A percentile compares a stretch with the other conserved stretches of the same genome.
phyloP scores from a whole-genome alignment of 2,797 vertebrate species.

The Sebastes itinus region DNA sequence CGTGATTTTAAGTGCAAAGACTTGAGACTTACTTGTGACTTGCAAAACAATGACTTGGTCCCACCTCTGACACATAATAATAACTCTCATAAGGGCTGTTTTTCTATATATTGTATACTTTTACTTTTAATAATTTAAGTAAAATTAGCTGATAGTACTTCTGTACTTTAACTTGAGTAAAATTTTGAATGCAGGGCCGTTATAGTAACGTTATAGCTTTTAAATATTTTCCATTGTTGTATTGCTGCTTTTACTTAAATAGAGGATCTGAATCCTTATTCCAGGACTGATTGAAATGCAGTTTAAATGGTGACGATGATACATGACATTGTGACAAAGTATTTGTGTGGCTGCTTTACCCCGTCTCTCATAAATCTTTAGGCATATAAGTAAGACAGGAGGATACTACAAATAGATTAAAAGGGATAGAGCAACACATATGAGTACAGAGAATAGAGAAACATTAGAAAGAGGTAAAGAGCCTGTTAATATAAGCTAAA shows the following conservation, averaged over 20 bases:
- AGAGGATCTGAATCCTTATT: background rate
- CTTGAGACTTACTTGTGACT: no score
- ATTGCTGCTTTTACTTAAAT: background rate
- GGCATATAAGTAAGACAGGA: background rate
- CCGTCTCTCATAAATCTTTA: background rate
- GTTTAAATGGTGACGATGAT: background rate
- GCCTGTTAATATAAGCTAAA: constrained; percentile 3
- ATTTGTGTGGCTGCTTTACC: background rate
- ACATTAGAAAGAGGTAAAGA: background rate
- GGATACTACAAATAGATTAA: background rate
- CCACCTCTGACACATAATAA: background rate
- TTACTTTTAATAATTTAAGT: background rate
- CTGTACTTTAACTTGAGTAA: background rate
- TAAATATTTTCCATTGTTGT: background rate
- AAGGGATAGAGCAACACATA: background rate
- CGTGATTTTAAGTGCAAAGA: no score
- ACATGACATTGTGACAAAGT: no score
- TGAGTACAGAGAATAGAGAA: no score
- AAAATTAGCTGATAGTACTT: background rate
- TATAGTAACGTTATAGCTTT: background rate
- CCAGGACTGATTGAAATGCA: background rate
- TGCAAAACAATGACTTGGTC: no score
- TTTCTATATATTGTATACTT: background rate
- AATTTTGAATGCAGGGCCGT: background rate
- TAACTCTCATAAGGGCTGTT: background rate